Conservation (phyloP, 1,140 invertebrate genomes). For the Saccostrea glomerata region DNA sequence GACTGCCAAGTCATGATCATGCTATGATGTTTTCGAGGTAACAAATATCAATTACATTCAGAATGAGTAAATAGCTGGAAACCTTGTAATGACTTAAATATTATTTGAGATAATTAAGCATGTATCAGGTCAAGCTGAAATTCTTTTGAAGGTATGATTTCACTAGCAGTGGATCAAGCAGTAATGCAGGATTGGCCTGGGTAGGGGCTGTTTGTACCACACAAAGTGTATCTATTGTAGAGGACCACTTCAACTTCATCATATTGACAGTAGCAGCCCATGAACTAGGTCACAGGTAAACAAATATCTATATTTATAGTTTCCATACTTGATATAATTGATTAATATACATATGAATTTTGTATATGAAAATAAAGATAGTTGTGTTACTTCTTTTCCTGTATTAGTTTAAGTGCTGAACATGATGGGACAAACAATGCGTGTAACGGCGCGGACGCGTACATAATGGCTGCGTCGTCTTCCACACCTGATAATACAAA, state of each 20-base stretch:
- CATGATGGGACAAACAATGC: conserved; percentile 70
- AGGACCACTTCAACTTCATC: conserved; percentile 65
- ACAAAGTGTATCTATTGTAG: conserved; percentile 65
- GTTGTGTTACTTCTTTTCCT: background rate
- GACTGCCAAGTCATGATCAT: conserved; percentile 59
- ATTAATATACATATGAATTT: too few relatives aligned
- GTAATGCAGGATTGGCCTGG: conserved; percentile 62
- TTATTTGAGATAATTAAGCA: too few relatives aligned
- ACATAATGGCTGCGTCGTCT: conserved; percentile 69
- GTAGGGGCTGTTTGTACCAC: conserved; percentile 58
- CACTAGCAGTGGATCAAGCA: background rate
- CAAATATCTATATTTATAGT: background rate
- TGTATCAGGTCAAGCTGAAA: too few relatives aligned
- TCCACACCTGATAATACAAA: conserved; percentile 47
- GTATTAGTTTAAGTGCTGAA: conserved; percentile 63
- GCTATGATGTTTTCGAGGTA: conserved; percentile 64
- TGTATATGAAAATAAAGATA: too few relatives aligned
- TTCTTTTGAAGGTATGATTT: conserved; percentile 12
- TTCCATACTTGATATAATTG: background rate
- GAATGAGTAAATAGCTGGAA: too few relatives aligned
- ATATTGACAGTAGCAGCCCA: conserved; percentile 65
- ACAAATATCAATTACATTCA: background rate
- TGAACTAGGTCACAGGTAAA: conserved; percentile 70
- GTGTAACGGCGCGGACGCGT: conserved; percentile 62
- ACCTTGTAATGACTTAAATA: too few relatives aligned